phyloP scores from a whole-genome alignment of 1,140 invertebrate genomes.

The Riptortus pedestris region DNA sequence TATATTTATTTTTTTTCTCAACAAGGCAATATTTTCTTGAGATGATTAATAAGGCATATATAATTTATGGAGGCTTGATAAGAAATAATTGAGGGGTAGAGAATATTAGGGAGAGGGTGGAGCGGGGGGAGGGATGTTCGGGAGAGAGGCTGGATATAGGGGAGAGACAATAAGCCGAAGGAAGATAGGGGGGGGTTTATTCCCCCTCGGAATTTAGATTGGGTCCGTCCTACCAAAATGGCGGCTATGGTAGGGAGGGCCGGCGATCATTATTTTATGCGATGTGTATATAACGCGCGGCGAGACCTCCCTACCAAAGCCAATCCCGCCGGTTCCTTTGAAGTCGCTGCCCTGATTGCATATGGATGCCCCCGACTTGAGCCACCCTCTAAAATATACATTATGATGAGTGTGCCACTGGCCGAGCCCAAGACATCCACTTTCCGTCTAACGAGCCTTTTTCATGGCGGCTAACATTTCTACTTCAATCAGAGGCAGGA shows the following conservation, averaged over 20 bases:
- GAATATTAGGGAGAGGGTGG: not conserved
- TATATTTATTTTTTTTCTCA: too few relatives aligned
- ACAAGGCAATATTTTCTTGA: too few relatives aligned
- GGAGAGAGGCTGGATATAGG: not conserved
- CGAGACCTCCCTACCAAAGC: conserved; percentile 24
- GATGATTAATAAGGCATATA: too few relatives aligned
- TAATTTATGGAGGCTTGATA: too few relatives aligned
- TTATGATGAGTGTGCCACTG: conserved; percentile 28
- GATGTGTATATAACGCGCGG: conserved; percentile 31
- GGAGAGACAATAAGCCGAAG: conserved; percentile 19
- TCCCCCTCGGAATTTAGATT: conserved; percentile 28
- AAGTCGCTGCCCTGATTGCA: conserved; percentile 30
- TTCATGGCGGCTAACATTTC: not conserved
- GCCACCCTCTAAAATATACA: conserved; percentile 30
- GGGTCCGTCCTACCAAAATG: conserved; percentile 27
- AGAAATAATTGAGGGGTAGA: not conserved
- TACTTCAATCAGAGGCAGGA: too few relatives aligned
- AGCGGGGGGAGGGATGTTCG: not conserved
- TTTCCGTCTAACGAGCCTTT: not conserved
- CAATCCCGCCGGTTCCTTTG: conserved; percentile 29
- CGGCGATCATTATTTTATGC: conserved; percentile 34
- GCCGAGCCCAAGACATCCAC: conserved; percentile 1
- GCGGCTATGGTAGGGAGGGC: conserved; percentile 29
- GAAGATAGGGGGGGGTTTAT: conserved; percentile 15
- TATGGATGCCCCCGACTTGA: conserved; percentile 27